Conservation (phyloP, 2,888 invertebrate genomes). For the Andrena flavipes region DNA sequence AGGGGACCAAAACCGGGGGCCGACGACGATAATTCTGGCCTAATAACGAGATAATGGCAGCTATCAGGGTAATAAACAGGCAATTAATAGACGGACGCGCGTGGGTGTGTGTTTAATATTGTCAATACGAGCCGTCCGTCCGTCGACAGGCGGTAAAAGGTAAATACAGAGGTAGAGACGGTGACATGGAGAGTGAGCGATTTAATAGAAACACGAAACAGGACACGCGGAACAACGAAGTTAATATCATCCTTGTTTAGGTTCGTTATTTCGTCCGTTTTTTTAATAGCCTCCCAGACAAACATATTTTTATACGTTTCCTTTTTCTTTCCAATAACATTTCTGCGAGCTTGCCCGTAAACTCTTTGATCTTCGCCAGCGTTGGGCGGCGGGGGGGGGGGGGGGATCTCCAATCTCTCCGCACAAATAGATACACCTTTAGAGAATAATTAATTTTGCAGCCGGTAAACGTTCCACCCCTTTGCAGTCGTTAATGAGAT, state of each 20-base stretch:
- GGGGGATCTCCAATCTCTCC: slow-evolving; percentile 26
- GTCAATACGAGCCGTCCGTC: background rate
- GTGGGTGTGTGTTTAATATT: background rate
- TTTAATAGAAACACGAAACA: background rate
- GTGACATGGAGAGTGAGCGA: background rate
- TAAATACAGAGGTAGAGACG: background rate
- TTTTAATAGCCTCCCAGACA: background rate
- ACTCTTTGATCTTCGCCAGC: slow-evolving; percentile 39
- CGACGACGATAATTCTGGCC: background rate
- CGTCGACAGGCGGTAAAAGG: background rate
- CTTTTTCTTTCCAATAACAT: slow-evolving; percentile 32
- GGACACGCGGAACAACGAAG: background rate
- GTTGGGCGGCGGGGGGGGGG: background rate
- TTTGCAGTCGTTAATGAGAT: slow-evolving; percentile 48
- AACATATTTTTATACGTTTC: background rate
- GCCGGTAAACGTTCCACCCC: slow-evolving; percentile 45
- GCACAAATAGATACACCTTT: slow-evolving; percentile 45
- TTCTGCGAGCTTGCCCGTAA: slow-evolving; percentile 10
- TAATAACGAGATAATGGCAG: slow-evolving; percentile 25
- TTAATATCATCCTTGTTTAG: background rate
- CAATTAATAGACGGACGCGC: slow-evolving; percentile 21
- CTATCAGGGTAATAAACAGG: slow-evolving; percentile 13
- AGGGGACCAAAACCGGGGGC: background rate
- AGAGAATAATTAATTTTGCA: slow-evolving; percentile 53
- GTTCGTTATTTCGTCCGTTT: background rate